Evolutionary conservation across 2,797 vertebrate species (phyloP).

Genomic region (Silurus aristotelis): DNA sequence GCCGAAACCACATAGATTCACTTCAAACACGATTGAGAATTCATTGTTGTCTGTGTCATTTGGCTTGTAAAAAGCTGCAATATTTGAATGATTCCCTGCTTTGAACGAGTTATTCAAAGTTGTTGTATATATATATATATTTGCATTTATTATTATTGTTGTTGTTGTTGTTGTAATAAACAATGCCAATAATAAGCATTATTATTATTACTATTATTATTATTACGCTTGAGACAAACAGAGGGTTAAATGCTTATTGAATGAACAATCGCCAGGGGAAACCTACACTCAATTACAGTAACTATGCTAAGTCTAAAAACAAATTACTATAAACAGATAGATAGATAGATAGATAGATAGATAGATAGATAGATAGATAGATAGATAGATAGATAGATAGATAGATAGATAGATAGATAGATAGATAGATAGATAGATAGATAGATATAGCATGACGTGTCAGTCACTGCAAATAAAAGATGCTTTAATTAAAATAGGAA

Average conservation of each 20-base stretch:
- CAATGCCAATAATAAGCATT: neutral
- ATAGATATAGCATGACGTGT: constrained; percentile 76
- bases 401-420: neutral
- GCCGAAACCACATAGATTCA: constrained; percentile 65
- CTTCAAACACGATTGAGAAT: constrained; percentile 71
- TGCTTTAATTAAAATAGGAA: constrained; percentile 71
- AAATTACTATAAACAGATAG: neutral
- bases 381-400: constrained; percentile 49
- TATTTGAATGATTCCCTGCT: constrained; percentile 87
- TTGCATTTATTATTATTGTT: neutral
- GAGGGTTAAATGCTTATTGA: constrained; percentile 81
- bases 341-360: neutral
- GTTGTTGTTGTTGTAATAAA: neutral
- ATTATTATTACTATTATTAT: neutral
- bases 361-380: constrained; percentile 17
- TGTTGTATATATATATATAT: constrained; percentile 61
- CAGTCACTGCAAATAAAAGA: constrained; percentile 81
- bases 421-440: too few relatives aligned
- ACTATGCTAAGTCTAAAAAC: constrained; percentile 84
- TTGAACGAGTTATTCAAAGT: constrained; percentile 95
- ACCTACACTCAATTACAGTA: constrained; percentile 98
- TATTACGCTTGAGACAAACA: neutral
- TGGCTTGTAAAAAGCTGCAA: constrained; percentile 81
- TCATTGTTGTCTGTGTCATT: constrained; percentile 91
- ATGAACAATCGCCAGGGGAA: constrained; percentile 96